Evolutionary conservation across 1,140 invertebrate genomes (phyloP).

Genomic region (Drosophila sp.): DNA sequence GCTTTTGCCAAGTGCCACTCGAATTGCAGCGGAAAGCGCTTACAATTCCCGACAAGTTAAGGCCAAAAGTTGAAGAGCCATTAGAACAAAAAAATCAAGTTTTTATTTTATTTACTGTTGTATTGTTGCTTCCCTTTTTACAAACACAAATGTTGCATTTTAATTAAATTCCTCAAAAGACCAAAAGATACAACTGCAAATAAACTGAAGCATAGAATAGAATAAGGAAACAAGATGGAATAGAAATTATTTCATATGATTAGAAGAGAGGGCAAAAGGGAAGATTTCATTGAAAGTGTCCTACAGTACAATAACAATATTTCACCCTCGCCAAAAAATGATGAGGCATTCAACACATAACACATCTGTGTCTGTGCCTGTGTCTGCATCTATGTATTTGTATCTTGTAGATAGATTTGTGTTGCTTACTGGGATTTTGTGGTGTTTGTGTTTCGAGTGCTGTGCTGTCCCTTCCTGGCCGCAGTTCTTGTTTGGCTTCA

Average conservation of each 20-base stretch:
- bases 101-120: conserved; percentile 16
- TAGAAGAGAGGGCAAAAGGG: conserved; percentile 13
- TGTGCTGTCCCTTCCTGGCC: conserved; percentile 33
- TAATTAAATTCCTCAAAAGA: conserved; percentile 47
- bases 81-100: conserved; percentile 21
- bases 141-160: conserved; percentile 35
- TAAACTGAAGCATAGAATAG: conserved; percentile 11
- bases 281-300: conserved; percentile 45
- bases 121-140: conserved; percentile 2
- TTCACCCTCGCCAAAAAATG: conserved; percentile 55
- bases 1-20: conserved; percentile 27
- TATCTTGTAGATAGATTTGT: conserved; percentile 52
- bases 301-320: conserved; percentile 50
- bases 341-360: conserved; percentile 44
- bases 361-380: conserved; percentile 16
- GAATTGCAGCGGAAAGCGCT: conserved; percentile 34
- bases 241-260: conserved; percentile 47
- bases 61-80: conserved; percentile 27
- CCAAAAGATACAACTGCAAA: conserved; percentile 23
- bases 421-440: conserved; percentile 56
- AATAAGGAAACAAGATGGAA: conserved; percentile 8
- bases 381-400: conserved; percentile 17
- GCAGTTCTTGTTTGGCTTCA: conserved; percentile 57
- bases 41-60: conserved; percentile 27
- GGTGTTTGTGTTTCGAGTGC: conserved; percentile 36